Base-by-base conservation (phyloP, 1,140 invertebrate species). In the Sarcophaga bullata region DNA sequence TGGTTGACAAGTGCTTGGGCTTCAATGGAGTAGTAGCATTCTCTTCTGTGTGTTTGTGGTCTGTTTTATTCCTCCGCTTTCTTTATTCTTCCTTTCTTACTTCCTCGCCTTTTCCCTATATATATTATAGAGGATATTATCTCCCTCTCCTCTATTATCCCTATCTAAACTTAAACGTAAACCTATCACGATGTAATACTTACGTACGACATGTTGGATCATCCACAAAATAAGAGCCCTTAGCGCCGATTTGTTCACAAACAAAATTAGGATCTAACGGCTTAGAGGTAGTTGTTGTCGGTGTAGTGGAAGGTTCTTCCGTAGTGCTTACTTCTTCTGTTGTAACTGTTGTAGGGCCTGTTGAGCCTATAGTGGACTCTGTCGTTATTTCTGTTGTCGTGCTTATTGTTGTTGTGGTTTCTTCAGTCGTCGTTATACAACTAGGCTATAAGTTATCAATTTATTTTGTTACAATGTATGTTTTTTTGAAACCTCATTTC, bases 151-250 rank as follows among this genome's bases (percentile, higher is more conserved):
- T n/a, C n/a, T n/a, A n/a, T n/a, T n/a, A n/a, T n/a, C n/a, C n/a
- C n/a, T n/a, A n/a, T n/a, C n/a, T n/a, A n/a, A n/a, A n/a, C n/a
- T n/a, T n/a, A n/a, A n/a, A n/a, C n/a, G n/a, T n/a, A n/a, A n/a
- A n/a, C n/a, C n/a, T n/a, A 37, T 37, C 25, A 37, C 25, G 25
- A 37, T 37, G 1, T 37, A n/a, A 37, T 13, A 9, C 73, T 25
- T 25, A 78, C 75, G n/a, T 78, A 8, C 48, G 50, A 25, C 75
- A 78, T 1, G 75, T 78, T 5, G 9, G 8, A 50, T 78, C 75
- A 78, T 50, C 75, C 8, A 48, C 49, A 2, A 52, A 19, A 78
- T 52, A 78, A 3, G 75, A 50, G 19, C 75, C 75, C 15, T 48
- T 78, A 0, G 15, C 25, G 11, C 25, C 75, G 4, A 19, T 17